phyloP scores from a whole-genome alignment of 2,888 invertebrate genomes.

The Tyria jacobaeae region DNA sequence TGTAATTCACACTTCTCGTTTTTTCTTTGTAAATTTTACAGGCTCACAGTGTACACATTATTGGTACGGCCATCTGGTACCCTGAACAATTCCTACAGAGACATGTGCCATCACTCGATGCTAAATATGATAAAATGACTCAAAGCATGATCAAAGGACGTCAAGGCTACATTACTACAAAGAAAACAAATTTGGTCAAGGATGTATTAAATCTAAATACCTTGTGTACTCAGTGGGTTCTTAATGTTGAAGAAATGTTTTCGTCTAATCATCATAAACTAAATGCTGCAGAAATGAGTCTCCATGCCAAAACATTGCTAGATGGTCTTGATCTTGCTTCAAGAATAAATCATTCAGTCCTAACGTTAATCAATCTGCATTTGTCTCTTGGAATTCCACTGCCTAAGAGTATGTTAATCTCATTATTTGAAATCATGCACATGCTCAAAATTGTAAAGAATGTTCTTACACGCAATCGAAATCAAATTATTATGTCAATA shows the following conservation, averaged over 20 bases:
- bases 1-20: neutral
- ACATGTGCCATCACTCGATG: conserved; percentile 86
- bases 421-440: conserved; percentile 93
- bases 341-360: conserved; percentile 84
- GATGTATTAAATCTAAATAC: conserved; percentile 85
- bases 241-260: conserved; percentile 74
- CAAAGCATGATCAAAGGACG: conserved; percentile 82
- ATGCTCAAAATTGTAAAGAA: conserved; percentile 92
- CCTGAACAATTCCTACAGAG: conserved; percentile 93
- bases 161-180: conserved; percentile 85
- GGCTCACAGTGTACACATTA: conserved; percentile 92
- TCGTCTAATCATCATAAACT: conserved; percentile 69
- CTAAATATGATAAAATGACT: conserved; percentile 79
- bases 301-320: conserved; percentile 74
- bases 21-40: conserved; percentile 54
- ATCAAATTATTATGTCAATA: conserved; percentile 90
- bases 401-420: conserved; percentile 90
- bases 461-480: conserved; percentile 89
- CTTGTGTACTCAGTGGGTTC: conserved; percentile 72
- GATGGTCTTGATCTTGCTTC: conserved; percentile 90
- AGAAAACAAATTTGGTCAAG: conserved; percentile 87
- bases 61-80: conserved; percentile 94
- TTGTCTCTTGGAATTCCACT: conserved; percentile 91
- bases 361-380: conserved; percentile 89
- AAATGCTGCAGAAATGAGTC: conserved; percentile 78